Evolutionary conservation across 37 sponge, comb jelly and placozoan species (phyloP), one percentile per base, ranked within the genome.

Genomic region (Crambe crambe): DNA sequence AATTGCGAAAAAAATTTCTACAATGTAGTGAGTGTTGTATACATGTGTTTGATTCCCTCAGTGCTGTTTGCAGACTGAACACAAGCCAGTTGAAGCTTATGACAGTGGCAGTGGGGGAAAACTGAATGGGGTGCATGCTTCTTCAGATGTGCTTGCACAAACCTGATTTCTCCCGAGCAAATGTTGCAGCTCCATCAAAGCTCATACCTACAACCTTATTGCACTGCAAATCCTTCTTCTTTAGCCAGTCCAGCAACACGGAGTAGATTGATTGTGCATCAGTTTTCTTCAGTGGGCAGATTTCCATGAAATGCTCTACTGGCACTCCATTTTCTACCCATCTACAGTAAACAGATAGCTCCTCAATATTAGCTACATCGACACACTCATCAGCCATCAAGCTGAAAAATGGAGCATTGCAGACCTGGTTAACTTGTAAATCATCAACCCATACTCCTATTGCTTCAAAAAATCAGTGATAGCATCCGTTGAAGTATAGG

Each of bases 251-350:
- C 36, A 88, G 42, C 35, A 82, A 51, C 82, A 83, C 42, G 31
- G 44, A 32, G 54, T 83, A 72, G 47, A 56, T 73, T 2, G 56
- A 75, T 41, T 74, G 44, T n/a, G 86, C 86, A 72, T 86, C 79
- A 51, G 80, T 57, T 73, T 79, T 72, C 37, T 91, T 76, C 75
- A 91, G 58, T 43, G 76, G 91, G 37, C 81, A 25, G 25, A 86
- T 62, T 64, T 91, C 91, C 36, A 91, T 80, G 66, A 91, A 86
- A 58, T 86, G 86, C 73, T 91, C 86, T 42, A 82, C 75, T 62
- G 86, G 91, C 56, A 82, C 62, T 25, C 91, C 91, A 91, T 86
- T 62, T 72, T 90, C 82, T 39, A 80, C 91, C 87, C 86, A 91
- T 29, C 83, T 75, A 78, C 83, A 91, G 68, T 77, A 76, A 31